A percentile compares a stretch with the other conserved stretches of the same genome.
Evolutionary conservation across 2,113 vertebrate genomes (phyloP).

Genomic region (Leptodactylus fuscus): DNA sequence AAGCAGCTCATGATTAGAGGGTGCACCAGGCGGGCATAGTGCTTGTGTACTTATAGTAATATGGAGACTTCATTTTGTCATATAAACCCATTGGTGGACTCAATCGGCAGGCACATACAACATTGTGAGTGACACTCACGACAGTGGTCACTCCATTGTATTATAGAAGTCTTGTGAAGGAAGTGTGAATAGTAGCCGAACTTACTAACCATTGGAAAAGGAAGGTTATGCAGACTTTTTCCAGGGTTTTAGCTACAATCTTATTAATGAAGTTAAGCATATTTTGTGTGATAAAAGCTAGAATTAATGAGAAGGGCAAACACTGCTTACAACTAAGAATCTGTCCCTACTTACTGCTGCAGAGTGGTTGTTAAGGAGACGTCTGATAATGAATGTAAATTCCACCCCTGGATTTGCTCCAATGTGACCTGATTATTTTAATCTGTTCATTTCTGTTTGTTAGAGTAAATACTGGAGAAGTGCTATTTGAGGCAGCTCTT

Average conservation of each 20-base stretch:
- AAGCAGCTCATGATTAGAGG: no score
- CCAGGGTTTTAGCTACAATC: no score
- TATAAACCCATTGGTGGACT: no score
- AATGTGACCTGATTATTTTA: conserved; percentile 3
- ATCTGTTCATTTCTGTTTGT: neutral
- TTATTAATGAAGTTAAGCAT: neutral
- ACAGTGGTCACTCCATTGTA: no score
- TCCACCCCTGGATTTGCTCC: neutral
- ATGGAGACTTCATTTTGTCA: no score
- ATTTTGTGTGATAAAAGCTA: neutral
- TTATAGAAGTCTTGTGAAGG: no score
- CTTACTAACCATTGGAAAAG: neutral
- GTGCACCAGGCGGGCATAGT: no score
- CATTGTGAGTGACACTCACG: no score
- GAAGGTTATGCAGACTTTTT: no score
- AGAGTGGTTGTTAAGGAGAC: neutral
- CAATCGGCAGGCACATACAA: no score
- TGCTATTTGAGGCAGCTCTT: neutral
- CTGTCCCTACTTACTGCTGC: neutral
- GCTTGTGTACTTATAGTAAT: no score
- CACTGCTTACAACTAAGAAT: neutral
- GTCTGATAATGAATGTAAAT: neutral
- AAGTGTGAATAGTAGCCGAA: no score
- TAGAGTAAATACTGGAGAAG: neutral
- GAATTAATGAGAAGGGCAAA: conserved; percentile 19